These are phyloP conservation scores for Polyommatus iphigenia DNA, from an alignment of 2,888 invertebrate genomes.

Conservation along the genomic window DNA sequence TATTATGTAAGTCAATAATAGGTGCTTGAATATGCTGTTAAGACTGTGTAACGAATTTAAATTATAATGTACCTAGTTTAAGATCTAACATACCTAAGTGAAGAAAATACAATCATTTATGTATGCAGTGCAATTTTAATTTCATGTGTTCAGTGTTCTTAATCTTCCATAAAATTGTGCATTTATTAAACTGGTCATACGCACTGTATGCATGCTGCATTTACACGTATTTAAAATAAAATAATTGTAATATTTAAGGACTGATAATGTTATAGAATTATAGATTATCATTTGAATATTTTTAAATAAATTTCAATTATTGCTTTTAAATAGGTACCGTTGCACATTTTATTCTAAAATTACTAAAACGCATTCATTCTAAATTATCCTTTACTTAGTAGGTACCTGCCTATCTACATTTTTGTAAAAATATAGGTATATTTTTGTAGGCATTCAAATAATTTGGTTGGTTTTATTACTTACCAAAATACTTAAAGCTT, in stretches of 20 bases:
- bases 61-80: constrained; percentile 50
- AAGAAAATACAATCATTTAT: background rate
- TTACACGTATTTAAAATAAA: background rate
- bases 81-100: constrained; percentile 40
- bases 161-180: background rate
- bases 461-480: too few relatives aligned
- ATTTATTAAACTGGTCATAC: background rate
- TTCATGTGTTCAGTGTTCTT: background rate
- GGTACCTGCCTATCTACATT: too few relatives aligned
- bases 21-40: constrained; percentile 69
- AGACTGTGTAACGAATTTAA: constrained; percentile 78
- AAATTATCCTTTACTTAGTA: too few relatives aligned
- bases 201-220: background rate
- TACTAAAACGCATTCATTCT: too few relatives aligned
- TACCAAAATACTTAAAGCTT: too few relatives aligned
- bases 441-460: too few relatives aligned
- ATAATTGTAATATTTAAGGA: background rate
- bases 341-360: too few relatives aligned
- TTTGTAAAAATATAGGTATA: too few relatives aligned
- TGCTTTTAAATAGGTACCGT: too few relatives aligned
- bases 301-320: too few relatives aligned
- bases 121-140: background rate
- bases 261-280: too few relatives aligned
- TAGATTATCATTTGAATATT: too few relatives aligned
- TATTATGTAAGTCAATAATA: constrained; percentile 53